These are phyloP conservation scores for Belonocnema kinseyi DNA, from an alignment of 1,140 invertebrate genomes.

Conservation along the genomic window DNA sequence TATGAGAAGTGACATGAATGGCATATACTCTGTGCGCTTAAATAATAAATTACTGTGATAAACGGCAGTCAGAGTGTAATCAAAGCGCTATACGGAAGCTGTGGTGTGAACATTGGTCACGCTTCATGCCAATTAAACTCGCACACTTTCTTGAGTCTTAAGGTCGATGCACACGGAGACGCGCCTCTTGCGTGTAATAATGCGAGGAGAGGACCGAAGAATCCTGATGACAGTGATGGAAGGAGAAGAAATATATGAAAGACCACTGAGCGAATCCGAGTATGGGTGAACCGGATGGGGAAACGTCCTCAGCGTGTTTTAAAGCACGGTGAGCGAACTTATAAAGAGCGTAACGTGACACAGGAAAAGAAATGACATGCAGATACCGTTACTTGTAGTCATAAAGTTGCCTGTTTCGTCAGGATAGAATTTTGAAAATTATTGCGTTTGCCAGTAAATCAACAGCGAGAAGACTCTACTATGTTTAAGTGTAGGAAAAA, in stretches of 20 bases:
- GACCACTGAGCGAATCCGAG: constrained; percentile 48
- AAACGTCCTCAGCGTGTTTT: constrained; percentile 44
- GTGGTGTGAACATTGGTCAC: constrained; percentile 68
- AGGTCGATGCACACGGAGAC: constrained; percentile 39
- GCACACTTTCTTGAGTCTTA: constrained; percentile 34
- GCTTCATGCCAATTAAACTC: constrained; percentile 73
- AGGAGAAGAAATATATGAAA: constrained; percentile 21
- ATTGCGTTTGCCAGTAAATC: neutral
- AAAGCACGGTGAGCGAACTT: constrained; percentile 42
- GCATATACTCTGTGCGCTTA: constrained; percentile 35
- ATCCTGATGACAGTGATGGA: neutral
- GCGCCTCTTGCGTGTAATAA: constrained; percentile 36
- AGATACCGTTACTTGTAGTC: constrained; percentile 47
- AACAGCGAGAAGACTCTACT: neutral
- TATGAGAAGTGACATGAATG: no score
- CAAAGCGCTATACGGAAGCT: constrained; percentile 70
- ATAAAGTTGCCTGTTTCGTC: neutral
- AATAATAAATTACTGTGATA: constrained; percentile 66
- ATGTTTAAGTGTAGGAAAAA: neutral
- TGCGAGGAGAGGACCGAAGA: constrained; percentile 24
- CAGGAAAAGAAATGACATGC: constrained; percentile 14
- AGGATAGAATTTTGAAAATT: neutral
- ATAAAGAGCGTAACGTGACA: constrained; percentile 47
- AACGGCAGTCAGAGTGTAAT: constrained; percentile 68
- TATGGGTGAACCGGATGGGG: constrained; percentile 59